Evolutionary conservation across 2,797 vertebrate species (phyloP).

Genomic region (Gila robusta): DNA sequence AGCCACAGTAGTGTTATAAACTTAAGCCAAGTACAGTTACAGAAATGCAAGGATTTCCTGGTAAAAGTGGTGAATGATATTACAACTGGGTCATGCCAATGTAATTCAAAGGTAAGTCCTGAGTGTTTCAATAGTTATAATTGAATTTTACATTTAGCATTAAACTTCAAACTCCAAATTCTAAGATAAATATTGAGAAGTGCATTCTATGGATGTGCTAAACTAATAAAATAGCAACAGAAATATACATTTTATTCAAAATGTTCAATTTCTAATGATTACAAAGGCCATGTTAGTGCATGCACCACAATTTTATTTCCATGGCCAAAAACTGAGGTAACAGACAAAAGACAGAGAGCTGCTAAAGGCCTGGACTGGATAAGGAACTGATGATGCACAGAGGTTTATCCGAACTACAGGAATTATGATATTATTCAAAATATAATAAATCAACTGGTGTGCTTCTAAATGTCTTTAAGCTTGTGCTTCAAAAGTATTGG

Average conservation of each 20-base stretch:
- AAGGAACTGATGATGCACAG: no score
- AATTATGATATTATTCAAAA: not conserved
- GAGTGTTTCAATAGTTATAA: not conserved
- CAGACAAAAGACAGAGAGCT: not conserved
- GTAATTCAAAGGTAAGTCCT: not conserved
- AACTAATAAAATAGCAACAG: not conserved
- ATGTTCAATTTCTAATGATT: not conserved
- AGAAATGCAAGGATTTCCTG: not conserved
- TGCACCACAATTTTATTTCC: not conserved
- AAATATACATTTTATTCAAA: not conserved
- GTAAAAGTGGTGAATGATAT: not conserved
- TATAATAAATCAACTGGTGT: not conserved
- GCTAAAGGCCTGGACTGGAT: not conserved
- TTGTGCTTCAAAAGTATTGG: not conserved
- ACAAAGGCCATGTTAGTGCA: not conserved
- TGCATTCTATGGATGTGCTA: not conserved
- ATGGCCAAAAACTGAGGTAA: not conserved
- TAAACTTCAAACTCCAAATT: no score
- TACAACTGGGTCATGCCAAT: constrained; percentile 29
- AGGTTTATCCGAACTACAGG: not conserved
- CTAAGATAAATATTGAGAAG: not conserved
- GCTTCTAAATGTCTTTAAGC: not conserved
- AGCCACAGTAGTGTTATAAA: not conserved
- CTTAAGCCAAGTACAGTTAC: not conserved
- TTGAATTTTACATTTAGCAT: no score